Conservation (phyloP, 2,113 vertebrate species). For the Calonectris borealis region DNA sequence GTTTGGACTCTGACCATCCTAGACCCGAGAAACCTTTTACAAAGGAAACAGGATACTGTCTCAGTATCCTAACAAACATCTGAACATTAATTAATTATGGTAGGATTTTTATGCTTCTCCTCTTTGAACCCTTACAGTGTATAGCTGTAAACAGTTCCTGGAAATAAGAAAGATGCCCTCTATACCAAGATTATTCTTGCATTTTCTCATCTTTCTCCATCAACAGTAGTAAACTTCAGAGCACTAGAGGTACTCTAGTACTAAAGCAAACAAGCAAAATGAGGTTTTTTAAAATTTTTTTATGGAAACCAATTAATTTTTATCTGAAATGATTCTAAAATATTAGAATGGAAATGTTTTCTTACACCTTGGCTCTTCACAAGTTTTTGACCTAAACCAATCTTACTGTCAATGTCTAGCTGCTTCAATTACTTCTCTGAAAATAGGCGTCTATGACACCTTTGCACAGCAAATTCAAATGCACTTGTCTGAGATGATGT, state of each 20-base stretch:
- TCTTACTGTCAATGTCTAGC: not conserved
- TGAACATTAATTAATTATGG: not conserved
- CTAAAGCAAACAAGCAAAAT: not conserved
- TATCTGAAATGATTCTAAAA: not conserved
- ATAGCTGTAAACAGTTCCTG: not conserved
- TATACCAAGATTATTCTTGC: not conserved
- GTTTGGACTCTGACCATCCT: not conserved
- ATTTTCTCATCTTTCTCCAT: not conserved
- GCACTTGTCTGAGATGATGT: not conserved
- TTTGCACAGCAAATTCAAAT: not conserved
- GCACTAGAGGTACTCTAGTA: not conserved
- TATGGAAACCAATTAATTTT: not conserved
- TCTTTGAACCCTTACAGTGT: not conserved
- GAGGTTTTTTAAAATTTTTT: not conserved
- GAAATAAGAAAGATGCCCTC: not conserved
- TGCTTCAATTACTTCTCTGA: not conserved
- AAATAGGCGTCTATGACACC: not conserved
- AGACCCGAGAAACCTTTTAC: not conserved
- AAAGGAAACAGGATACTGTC: not conserved
- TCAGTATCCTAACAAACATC: not conserved
- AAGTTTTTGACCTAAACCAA: not conserved
- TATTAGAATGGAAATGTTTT: not conserved
- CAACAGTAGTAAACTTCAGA: not conserved
- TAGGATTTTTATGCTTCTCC: not conserved
- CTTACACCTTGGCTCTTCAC: not conserved